Percentiles rank a stretch among this genome's conserved stretches.
Conservation (phyloP, 2,113 vertebrate genomes). For the Myotis brandtii region DNA sequence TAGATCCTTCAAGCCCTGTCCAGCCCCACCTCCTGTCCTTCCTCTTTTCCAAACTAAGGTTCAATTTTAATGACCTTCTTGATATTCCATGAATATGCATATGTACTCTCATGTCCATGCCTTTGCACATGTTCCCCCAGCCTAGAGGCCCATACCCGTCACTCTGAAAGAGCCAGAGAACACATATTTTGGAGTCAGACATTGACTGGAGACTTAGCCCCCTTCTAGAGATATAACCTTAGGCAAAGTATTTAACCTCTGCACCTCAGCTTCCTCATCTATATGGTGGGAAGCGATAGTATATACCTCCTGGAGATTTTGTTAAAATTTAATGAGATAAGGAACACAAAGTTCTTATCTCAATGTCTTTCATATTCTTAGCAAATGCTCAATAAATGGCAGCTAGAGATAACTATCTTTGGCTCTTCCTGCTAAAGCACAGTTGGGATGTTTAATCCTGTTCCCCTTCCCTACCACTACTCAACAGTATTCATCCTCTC, state of each 20-base stretch:
- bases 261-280: neutral
- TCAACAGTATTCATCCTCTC: neutral
- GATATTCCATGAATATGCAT: neutral
- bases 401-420: neutral
- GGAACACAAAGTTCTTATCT: neutral
- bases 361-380: neutral
- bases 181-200: neutral
- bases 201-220: neutral
- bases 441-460: neutral
- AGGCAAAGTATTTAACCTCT: conserved; percentile 1
- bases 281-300: neutral
- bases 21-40: neutral
- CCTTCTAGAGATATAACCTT: neutral
- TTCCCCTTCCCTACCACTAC: neutral
- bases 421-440: neutral
- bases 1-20: conserved; percentile 34
- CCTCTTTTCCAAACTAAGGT: conserved; percentile 1
- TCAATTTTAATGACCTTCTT: neutral
- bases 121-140: neutral
- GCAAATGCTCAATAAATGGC: neutral
- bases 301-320: neutral
- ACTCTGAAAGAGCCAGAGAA: neutral
- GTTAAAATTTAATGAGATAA: neutral
- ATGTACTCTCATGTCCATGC: neutral
- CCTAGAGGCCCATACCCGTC: neutral